Base-by-base conservation (phyloP, 2,888 invertebrate genomes). In the Cantharis rufa region DNA sequence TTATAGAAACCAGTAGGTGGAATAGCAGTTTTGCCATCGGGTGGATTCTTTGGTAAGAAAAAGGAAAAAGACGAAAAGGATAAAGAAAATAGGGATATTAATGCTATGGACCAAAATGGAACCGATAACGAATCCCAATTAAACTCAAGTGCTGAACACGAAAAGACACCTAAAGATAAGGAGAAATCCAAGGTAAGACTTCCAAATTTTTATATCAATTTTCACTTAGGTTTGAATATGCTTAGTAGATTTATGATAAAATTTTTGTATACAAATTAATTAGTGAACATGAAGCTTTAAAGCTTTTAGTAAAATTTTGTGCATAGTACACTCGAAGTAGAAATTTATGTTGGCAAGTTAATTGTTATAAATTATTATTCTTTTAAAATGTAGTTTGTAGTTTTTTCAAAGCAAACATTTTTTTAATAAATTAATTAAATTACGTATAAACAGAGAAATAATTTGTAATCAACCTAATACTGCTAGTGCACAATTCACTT, bases 1-100 rank as follows among this genome's bases (percentile, higher is more conserved):
- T 90, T 90, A 71, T 90, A 96, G 95, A 95, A 95, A 89, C 95
- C 95, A 24, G 90, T 94, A 32, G 96, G 96, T 69, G 96, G 95
- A 10, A 94, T 96, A 77, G 94, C 95, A 79, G 96, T 96, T 80
- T 91, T 96, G 88, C 95, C 95, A 69, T 90, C 93, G 16, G 92
- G 92, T 62, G 91, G 90, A 76, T 87, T 90, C 76, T 89, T 90
- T 80, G 90, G 90, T 82, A 91, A 90, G 85, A 89, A 89, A 85
- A 90, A 91, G 83, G 89, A 90, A 75, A 89, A 92, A 73, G 90
- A 91, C 15, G 91, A 91, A 81, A 92, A 90, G 85, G 91, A 90
- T 82, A 90, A 90, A 85, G 90, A 91, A 84, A 89, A 89, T 83
- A 87, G 88, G 81, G 89, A 90, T 72, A 83, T 83, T 16, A 86